Evolutionary conservation across 2,113 vertebrate genomes (phyloP), one percentile per base, ranked within the genome.

Genomic region (Corythornis madagascariensis): DNA sequence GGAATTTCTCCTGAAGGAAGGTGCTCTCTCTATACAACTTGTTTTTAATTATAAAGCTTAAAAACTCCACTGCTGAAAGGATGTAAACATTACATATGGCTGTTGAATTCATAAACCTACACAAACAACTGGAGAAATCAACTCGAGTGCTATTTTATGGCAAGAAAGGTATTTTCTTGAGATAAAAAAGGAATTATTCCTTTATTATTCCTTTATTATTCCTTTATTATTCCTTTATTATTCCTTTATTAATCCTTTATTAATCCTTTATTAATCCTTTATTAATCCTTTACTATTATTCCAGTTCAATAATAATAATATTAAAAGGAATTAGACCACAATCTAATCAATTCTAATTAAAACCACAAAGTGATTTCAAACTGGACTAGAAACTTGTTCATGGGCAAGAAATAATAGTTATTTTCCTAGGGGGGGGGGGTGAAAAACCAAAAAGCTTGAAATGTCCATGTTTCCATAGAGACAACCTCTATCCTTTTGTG

Each of bases 381-480:
- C 87, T n/a, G 77, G 86, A 89, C 82, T 29, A 89, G 47, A 29
- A 93, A 86, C 63, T 95, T 89, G 59, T 66, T 61, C 8, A 67
- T 69, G 55, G 42, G 79, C 86, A 90, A 94, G 77, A 91, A 92
- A 73, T 53, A 89, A 96, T 8, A 89, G 71, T 63, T 61, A 80
- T 91, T 95, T 82, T 66, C 90, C 92, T 66, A 48, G 59, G 13
- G 48, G 47, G 47, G 47, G 45, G 47, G 47, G 45, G 17, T 18
- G 45, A 45, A 45, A 45, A 45, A 45, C 14, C 15, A 45, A 13
- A 28, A 52, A 43, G 48, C 88, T 89, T 31, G 50, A 81, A 86
- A 87, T 96, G 97, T 90, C 96, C 91, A 40, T 57, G 97, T 98
- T 97, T 95, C 97, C 91, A 97, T 98, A 94, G 95, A 93, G 96